Evolutionary conservation across 2,888 invertebrate genomes (phyloP), one percentile per base, ranked within the genome.

Genomic region (Fragum fragum): DNA sequence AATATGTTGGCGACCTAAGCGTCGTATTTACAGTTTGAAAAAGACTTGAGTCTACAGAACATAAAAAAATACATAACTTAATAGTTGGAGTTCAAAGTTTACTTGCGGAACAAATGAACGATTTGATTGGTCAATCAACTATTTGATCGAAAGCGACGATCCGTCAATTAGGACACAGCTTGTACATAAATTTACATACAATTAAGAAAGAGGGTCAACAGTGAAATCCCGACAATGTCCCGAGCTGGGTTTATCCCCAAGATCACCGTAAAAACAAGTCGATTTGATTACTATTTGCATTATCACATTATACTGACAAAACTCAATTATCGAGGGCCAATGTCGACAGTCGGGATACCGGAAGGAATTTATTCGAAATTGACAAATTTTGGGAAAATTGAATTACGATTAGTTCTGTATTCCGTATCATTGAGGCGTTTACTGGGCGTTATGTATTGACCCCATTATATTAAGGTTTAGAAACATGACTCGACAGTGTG

Each of bases 261-360:
- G 74, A 66, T 74, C 55, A 53, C 76, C 73, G 70, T 72, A 76
- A 79, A 76, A 85, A 85, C 85, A 85, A 73, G 79, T 39, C 36
- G 59, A 85, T 79, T 79, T n/a, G 79, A 85, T 85, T 85, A 81
- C 29, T 76, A 85, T 85, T 81, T 76, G 74, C 85, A 85, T 85
- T 79, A 85, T 85, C 81, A 79, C 79, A 73, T 85, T 85, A 85
- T 55, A 66, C 36, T 29, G 57, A 57, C 52, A 47, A 72, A 79
- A 85, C 79, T 81, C 28, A 68, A 85, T 85, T 85, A 79, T 47
- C 39, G 52, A 42, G 72, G 74, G 66, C 63, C 71, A 57, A n/a
- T 72, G 76, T 79, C 76, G 85, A 76, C 83, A 76, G 76, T 47
- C 57, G 21, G 55, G 52, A n/a, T 29, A 55, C 71, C 71, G 36